Conservation (phyloP, 2,113 vertebrate genomes). For the Pluvianellus socialis region DNA sequence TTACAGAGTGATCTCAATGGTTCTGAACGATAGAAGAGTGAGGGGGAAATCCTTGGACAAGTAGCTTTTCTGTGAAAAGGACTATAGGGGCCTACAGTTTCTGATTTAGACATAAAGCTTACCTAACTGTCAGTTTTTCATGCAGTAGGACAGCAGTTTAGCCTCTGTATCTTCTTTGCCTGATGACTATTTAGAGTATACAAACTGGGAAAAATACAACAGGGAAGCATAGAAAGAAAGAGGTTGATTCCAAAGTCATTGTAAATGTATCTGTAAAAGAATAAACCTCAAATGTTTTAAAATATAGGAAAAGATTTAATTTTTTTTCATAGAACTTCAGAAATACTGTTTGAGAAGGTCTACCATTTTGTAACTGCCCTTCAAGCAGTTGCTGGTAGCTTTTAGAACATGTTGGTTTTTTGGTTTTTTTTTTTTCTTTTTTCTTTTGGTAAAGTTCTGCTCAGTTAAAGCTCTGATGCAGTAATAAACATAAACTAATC, state of each 20-base stretch:
- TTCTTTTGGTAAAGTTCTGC: neutral
- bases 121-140: neutral
- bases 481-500: neutral
- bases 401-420: neutral
- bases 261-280: neutral
- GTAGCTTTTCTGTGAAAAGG: neutral
- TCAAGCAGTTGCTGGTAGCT: neutral
- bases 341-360: neutral
- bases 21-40: neutral
- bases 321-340: neutral
- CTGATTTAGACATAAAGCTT: neutral
- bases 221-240: neutral
- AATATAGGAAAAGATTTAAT: neutral
- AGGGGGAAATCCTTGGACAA: neutral
- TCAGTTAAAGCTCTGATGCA: neutral
- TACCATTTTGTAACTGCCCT: neutral
- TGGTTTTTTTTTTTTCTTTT: neutral
- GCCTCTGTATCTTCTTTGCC: neutral
- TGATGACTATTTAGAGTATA: neutral
- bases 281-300: neutral
- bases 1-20: neutral
- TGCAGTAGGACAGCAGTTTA: neutral
- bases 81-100: neutral
- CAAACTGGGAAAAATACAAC: neutral
- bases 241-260: neutral